A percentile compares a stretch with the other conserved stretches of the same genome.
Conservation (phyloP, 2,888 invertebrate species). For the Rhodophaea formosa region DNA sequence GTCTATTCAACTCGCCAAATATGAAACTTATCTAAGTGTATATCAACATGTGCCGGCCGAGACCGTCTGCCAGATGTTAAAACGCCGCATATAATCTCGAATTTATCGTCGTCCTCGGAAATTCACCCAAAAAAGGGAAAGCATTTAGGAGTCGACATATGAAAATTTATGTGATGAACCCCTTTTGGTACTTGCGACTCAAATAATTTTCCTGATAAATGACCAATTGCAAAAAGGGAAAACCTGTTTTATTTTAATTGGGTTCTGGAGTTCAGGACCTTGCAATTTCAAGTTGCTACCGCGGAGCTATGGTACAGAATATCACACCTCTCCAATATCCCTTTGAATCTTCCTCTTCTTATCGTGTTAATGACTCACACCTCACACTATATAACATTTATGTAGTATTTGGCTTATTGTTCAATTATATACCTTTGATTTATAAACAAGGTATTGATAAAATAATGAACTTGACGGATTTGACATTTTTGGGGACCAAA, state of each 20-base stretch:
- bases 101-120: conserved; percentile 9
- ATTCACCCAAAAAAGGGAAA: neutral
- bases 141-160: conserved; percentile 2
- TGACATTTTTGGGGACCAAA: too few relatives aligned
- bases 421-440: too few relatives aligned
- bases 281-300: too few relatives aligned
- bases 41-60: conserved; percentile 1
- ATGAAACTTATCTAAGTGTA: neutral
- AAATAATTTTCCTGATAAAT: neutral
- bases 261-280: too few relatives aligned
- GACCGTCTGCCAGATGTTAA: conserved; percentile 4
- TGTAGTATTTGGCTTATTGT: too few relatives aligned
- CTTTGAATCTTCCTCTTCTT: too few relatives aligned
- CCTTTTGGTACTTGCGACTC: neutral
- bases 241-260: neutral
- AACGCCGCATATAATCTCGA: conserved; percentile 6
- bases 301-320: too few relatives aligned
- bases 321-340: too few relatives aligned
- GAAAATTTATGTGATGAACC: conserved; percentile 2
- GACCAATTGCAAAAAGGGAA: neutral
- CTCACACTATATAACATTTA: too few relatives aligned
- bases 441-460: too few relatives aligned
- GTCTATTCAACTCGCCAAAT: neutral
- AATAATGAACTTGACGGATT: too few relatives aligned
- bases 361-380: too few relatives aligned